Evolutionary conservation across 2,113 vertebrate species (phyloP).

Genomic region (Rana temporaria): DNA sequence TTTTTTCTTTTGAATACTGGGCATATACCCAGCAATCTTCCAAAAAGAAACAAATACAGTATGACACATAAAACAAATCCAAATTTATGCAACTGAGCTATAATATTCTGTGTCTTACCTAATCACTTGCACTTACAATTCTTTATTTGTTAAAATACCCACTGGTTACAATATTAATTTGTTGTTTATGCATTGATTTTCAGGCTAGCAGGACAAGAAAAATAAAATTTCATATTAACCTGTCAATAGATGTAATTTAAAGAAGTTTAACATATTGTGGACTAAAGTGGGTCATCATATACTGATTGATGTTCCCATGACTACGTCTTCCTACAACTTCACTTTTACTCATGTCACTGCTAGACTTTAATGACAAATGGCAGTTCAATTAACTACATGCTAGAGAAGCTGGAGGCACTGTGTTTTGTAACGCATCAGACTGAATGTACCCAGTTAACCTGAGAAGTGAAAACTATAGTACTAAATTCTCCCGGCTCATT

Average conservation of each 20-base stretch:
- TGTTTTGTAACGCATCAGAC: slow-evolving; percentile 23
- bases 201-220: too few relatives aligned
- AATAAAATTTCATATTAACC: too few relatives aligned
- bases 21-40: too few relatives aligned
- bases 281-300: slow-evolving; percentile 30
- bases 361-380: slow-evolving; percentile 35
- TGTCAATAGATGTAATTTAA: not conserved
- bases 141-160: too few relatives aligned
- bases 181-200: too few relatives aligned
- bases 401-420: slow-evolving; percentile 16
- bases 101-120: too few relatives aligned
- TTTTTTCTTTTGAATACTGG: too few relatives aligned
- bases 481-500: not conserved
- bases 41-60: too few relatives aligned
- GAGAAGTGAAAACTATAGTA: slow-evolving; percentile 1
- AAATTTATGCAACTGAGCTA: too few relatives aligned
- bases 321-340: slow-evolving; percentile 36
- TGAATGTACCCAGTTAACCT: not conserved
- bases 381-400: slow-evolving; percentile 46
- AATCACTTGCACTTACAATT: too few relatives aligned
- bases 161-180: too few relatives aligned
- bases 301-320: slow-evolving; percentile 18
- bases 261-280: slow-evolving; percentile 3
- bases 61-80: too few relatives aligned
- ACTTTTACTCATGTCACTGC: slow-evolving; percentile 38